These are phyloP conservation scores for Cryptocephalus primarius DNA, from an alignment of 2,888 invertebrate genomes.

Conservation along the genomic window DNA sequence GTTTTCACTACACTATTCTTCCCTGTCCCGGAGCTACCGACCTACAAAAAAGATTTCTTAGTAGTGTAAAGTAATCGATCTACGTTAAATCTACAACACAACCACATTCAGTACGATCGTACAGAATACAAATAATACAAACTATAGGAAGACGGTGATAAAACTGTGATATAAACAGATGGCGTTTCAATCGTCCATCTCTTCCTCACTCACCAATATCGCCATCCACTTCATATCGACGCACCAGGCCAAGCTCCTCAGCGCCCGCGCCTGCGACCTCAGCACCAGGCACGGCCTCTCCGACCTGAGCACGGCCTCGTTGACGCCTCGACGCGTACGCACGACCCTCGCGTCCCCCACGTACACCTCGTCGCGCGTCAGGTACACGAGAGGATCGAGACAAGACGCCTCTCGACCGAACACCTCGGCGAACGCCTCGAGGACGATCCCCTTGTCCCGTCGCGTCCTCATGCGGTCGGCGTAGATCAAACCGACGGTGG, in stretches of 20 bases:
- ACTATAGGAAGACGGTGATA: too few relatives aligned
- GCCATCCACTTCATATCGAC: conserved; percentile 88
- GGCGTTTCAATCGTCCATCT: too few relatives aligned
- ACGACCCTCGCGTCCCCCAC: conserved; percentile 53
- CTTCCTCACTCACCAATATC: conserved; percentile 55
- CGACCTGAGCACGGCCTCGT: conserved; percentile 25
- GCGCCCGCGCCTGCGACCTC: conserved; percentile 48
- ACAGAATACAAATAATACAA: too few relatives aligned
- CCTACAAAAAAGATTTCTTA: conserved; percentile 35
- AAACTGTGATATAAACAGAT: too few relatives aligned
- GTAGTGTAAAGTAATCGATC: too few relatives aligned
- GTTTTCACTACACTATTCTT: conserved; percentile 71
- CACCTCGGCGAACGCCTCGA: conserved; percentile 36
- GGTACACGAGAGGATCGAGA: conserved; percentile 45
- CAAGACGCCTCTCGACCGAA: conserved; percentile 44
- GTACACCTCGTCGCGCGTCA: conserved; percentile 47
- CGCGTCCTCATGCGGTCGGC: conserved; percentile 74
- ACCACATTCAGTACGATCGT: too few relatives aligned
- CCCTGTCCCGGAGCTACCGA: conserved; percentile 65
- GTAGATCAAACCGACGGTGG: conserved; percentile 66
- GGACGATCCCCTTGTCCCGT: conserved; percentile 65
- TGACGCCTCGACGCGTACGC: conserved; percentile 19
- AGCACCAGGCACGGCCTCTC: conserved; percentile 38
- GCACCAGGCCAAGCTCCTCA: conserved; percentile 77
- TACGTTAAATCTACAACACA: too few relatives aligned